Base-by-base conservation (phyloP, 1,140 invertebrate genomes). In the Drosophila persimilis region DNA sequence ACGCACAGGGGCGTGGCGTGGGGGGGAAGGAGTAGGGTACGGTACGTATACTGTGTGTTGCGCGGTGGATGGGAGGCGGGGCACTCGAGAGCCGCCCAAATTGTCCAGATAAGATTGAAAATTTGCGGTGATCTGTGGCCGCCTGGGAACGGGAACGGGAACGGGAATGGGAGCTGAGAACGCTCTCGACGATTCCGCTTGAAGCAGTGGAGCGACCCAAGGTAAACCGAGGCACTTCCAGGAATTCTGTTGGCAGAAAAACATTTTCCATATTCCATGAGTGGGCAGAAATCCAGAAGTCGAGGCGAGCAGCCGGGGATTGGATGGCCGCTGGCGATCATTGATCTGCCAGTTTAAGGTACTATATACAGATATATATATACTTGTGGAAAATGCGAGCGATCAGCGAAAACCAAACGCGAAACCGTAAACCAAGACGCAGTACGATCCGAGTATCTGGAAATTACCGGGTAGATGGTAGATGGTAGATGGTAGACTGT, bases 391-490 rank as follows among this genome's bases (percentile, higher is more conserved):
- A 64, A 73, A 75, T 75, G 71, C 55, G 62, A 74, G 35, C 29
- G 44, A 75, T 75, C 73, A 75, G 73, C 73, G 73, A 75, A 75
- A 75, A 74, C 24, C 54, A 59, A 73, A 53, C 60, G 20, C 39
- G 47, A 51, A 50, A 41, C 59, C 61, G 55, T 72, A 73, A 64
- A 22, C 31, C 31, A 73, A 70, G 66, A 70, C 66, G 66, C 66
- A 70, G 52, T 69, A 20, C 39, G 24, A 41, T 39, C 48, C 41
- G 22, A 39, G 31, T 35, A 26, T 26, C 24, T 26, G 24, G 4
- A 5, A 0, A 26, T 26, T 0, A 26, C 41, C 41, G 15, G 9
- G 35, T 13, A 39, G 35, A 39, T 39, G 35, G 35, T 6, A 7
- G 26, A 6, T 1, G 26, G 26, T 6, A 35, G 31, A 9, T 9